Base-by-base conservation (phyloP, 1,140 invertebrate genomes). In the Drosophila lini region DNA sequence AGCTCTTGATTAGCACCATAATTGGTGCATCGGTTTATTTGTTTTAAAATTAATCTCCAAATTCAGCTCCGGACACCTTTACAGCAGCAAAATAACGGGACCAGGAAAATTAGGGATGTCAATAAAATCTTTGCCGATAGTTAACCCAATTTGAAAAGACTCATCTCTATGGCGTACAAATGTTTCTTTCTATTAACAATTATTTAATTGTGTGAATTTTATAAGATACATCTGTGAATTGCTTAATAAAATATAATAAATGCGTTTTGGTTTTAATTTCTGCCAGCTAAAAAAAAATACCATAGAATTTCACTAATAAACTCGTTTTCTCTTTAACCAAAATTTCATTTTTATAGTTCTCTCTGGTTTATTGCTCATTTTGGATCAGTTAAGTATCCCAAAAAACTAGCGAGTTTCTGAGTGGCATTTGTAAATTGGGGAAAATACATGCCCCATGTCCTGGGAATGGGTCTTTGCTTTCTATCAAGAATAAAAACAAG, bases 401-500 rank as follows among this genome's bases (percentile, higher is more conserved):
- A 48, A 70, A 70, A 70, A 58, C 28, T 40, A 28, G 52, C 28
- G 52, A 58, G 41, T 58, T 69, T 32, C 62, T 67, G 62, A 67
- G 38, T 69, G 65, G 62, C 28, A 38, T 69, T 55, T 70, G 64
- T 41, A 70, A 70, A 48, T 28, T 41, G 63, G 50, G 61, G 64
- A n/a, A 41, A 70, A 41, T 50, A 70, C 41, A 19, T 38, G 42
- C 52, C 68, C 65, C 65, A 71, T 48, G 28, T 71, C 68, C 53
- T 70, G 68, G 61, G 65, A 71, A 71, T 71, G 68, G 68, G 68
- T 79, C 8, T 67, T 52, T 63, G 62, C 67, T 55, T 79, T 69
- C 67, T 74, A 74, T 59, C 60, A 81, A 81, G 76, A 78, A 70
- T 80, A 89, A 75, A 89, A 88, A 88, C 77, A 83, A 83, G 75